A percentile compares a stretch with the other conserved stretches of the same genome.
phyloP scores from a whole-genome alignment of 2,888 invertebrate genomes.

The Caenorhabditis sulstoni region DNA sequence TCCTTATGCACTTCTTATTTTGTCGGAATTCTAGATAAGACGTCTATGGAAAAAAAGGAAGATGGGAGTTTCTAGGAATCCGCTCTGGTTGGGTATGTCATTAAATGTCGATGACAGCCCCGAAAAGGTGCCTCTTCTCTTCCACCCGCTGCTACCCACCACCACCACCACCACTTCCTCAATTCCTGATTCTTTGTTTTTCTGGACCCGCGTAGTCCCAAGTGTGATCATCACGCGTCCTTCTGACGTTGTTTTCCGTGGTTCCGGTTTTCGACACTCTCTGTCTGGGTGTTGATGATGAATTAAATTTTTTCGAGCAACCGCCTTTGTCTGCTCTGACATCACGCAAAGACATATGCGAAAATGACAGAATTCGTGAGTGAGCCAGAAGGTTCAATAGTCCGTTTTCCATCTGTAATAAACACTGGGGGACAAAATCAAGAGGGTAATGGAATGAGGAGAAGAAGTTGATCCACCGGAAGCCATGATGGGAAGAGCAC shows the following conservation, averaged over 20 bases:
- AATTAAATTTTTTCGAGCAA: conserved; percentile 33
- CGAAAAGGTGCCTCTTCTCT: not conserved
- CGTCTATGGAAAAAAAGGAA: not conserved
- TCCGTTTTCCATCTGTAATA: not conserved
- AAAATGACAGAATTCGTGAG: not conserved
- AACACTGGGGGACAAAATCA: too few species aligned
- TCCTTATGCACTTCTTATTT: conserved; percentile 17
- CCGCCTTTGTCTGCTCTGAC: not conserved
- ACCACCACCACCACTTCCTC: not conserved
- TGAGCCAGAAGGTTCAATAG: conserved; percentile 11
- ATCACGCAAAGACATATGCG: not conserved
- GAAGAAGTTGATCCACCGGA: conserved; percentile 34
- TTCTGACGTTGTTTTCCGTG: conserved; percentile 25
- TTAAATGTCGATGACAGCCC: too few species aligned
- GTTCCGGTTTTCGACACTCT: conserved; percentile 5
- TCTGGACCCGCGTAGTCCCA: conserved; percentile 16
- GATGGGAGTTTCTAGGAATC: not conserved
- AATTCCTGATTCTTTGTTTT: not conserved
- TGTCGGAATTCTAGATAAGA: not conserved
- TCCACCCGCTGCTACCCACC: not conserved
- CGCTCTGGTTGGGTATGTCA: too few species aligned
- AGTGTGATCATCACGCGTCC: conserved; percentile 19
- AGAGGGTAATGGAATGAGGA: conserved; percentile 1
- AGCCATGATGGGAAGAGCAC: conserved; percentile 35
- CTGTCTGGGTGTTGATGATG: conserved; percentile 44